Base-by-base conservation (phyloP, 2,888 invertebrate genomes). In the Cylloceria caligata region DNA sequence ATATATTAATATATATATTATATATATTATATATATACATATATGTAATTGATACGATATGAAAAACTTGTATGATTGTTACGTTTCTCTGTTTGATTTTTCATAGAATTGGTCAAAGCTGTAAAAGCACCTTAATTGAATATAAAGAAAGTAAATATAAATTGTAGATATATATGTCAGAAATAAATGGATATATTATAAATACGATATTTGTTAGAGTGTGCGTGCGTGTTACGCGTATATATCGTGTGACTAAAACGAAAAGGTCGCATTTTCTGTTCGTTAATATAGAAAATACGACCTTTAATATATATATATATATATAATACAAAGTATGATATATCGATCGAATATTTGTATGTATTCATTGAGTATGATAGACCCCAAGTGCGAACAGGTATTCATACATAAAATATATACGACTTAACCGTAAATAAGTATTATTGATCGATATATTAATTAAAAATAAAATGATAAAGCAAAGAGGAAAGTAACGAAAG, bases 261-360 rank as follows among this genome's bases (percentile, higher is more conserved):
- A 60, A 30, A 60, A 60, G 16, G 34, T 9, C 34, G 34, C 36
- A 60, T 60, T 60, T 60, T 1, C 34, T 34, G 57, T 34, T 7
- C 57, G 57, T 60, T 34, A 60, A 9, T 34, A 34, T 30, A 19
- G 34, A 34, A 34, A 60, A 60, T 34, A 9, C 34, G 57, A 16
- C 16, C 57, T 60, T 64, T 79, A 65, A 30, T 62, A 83, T 77
- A 80, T 75, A 75, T 74, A 77, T 5, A 76, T 80, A 84, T 57
- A 79, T 84, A 84, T 34, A 36, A 49, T 52, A 69, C 45, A 27
- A 62, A 62, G 9, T 27, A n/a, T n/a, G n/a, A n/a, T n/a, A n/a
- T n/a, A 86, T 79, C 84, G 84, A 85, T 79, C 83, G 85, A 83
- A 89, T 87, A 88, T 89, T 90, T 88, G 87, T 87, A 88, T 86